Evolutionary conservation across 2,888 invertebrate genomes (phyloP).

Genomic region (Plebejus argus): DNA sequence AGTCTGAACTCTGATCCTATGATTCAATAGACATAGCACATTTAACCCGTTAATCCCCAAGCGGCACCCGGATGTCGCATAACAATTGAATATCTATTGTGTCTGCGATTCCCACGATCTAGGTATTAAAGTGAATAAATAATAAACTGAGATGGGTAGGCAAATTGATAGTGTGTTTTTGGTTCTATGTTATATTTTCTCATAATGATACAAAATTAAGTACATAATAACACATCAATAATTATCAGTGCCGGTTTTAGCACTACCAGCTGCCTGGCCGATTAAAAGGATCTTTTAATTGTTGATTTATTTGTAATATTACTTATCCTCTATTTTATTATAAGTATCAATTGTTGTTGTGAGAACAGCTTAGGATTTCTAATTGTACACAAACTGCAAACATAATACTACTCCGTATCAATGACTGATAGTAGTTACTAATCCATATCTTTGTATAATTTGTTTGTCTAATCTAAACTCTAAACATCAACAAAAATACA

Average conservation of each 20-base stretch:
- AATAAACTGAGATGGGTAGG: background rate
- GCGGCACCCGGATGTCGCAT: too few relatives aligned
- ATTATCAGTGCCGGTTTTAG: too few relatives aligned
- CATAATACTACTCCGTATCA: background rate
- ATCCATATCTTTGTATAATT: conserved; percentile 6
- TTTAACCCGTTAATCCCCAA: too few relatives aligned
- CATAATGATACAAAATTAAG: background rate
- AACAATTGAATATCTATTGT: too few relatives aligned
- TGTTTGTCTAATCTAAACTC: background rate
- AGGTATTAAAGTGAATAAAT: background rate
- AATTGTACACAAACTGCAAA: background rate
- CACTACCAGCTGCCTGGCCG: too few relatives aligned
- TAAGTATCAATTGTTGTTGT: background rate
- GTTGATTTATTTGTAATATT: too few relatives aligned
- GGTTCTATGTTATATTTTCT: background rate
- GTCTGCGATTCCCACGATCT: too few relatives aligned
- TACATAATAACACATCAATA: too few relatives aligned
- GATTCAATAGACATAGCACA: background rate
- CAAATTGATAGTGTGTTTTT: background rate
- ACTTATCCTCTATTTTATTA: background rate
- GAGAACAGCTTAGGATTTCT: background rate
- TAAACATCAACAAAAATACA: background rate
- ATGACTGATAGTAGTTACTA: conserved; percentile 11
- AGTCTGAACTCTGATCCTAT: background rate
- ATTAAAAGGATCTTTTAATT: too few relatives aligned